These are phyloP conservation scores for Bimastos eiseni DNA, from an alignment of 2,888 invertebrate genomes.

Conservation along the genomic window DNA sequence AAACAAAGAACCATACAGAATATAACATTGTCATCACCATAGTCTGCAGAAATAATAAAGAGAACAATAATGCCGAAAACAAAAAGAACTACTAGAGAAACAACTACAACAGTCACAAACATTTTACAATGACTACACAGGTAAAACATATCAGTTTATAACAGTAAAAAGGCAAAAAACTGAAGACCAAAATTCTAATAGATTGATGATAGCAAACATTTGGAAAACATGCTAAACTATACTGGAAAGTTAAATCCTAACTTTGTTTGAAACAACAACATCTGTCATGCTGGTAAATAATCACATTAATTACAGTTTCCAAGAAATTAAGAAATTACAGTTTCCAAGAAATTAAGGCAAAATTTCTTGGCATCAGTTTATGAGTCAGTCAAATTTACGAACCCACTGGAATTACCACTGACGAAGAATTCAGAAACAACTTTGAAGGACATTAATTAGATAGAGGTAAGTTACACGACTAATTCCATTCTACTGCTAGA, in stretches of 20 bases:
- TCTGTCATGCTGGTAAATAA: neutral
- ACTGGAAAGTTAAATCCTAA: neutral
- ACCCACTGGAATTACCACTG: neutral
- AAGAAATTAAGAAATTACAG: neutral
- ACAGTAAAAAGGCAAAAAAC: neutral
- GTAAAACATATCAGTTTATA: neutral
- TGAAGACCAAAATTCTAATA: neutral
- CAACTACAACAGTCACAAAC: neutral
- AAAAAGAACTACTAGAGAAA: neutral
- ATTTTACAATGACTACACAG: neutral
- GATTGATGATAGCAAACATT: neutral
- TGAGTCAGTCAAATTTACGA: neutral
- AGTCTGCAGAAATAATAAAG: neutral
- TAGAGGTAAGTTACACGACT: neutral
- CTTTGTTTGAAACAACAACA: neutral
- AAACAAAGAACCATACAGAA: conserved; percentile 32
- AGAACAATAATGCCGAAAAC: neutral
- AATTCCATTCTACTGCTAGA: neutral
- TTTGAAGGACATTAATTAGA: neutral
- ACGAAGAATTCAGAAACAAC: neutral
- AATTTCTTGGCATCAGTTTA: neutral
- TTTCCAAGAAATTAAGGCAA: neutral
- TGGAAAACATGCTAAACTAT: neutral
- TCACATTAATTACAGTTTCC: neutral
- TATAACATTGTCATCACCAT: neutral